Evolutionary conservation across 37 sponge, comb jelly and placozoan genomes (phyloP), one percentile per base, ranked within the genome.

Genomic region (Corticium candelabrum): DNA sequence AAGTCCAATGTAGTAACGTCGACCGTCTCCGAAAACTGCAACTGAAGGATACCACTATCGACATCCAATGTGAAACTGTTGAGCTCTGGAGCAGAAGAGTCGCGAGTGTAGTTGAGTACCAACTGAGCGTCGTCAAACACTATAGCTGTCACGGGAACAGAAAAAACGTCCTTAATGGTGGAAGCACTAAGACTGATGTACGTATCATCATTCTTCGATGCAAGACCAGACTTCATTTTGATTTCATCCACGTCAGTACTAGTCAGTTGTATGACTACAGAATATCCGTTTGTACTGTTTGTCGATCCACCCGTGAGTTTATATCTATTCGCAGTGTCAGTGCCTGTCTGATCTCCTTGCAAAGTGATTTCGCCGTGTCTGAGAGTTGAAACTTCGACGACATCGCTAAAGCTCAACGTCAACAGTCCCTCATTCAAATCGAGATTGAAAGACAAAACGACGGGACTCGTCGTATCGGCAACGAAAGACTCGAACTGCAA

Each of bases 11-110:
- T 82, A 0, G 37, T 37, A 0, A 83, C 76, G 74, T 86, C 72
- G n/a, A 92, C 93, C 40, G 89, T 88, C 38, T 92, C 89, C 0
- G 89, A 82, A 69, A 92, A 92, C 37, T 82, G 78, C 3, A 92
- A 82, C 72, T 67, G 40, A 35, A 92, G 87, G 2, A 86, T 41
- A 35, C 80, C 85, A 68, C 84, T 85, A 3, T 86, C 84, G 1
- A 92, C 56, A 40, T 88, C 88, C n/a, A 92, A 76, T 35, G 80
- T 75, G 77, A 84, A 92, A 27, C 50, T 69, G 3, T 34, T 36
- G 2, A 92, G 79, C 29, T 43, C 41, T 29, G 93, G 93, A 4
- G 29, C 40, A 0, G 67, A 82, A 2, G 4, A 1, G 81, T 92
- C 93, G 33, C 77, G 29, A 7, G 73, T 70, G 73, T 70, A 34